These are phyloP conservation scores for Agriopis marginaria DNA, from an alignment of 2,888 invertebrate species.

Conservation along the genomic window DNA sequence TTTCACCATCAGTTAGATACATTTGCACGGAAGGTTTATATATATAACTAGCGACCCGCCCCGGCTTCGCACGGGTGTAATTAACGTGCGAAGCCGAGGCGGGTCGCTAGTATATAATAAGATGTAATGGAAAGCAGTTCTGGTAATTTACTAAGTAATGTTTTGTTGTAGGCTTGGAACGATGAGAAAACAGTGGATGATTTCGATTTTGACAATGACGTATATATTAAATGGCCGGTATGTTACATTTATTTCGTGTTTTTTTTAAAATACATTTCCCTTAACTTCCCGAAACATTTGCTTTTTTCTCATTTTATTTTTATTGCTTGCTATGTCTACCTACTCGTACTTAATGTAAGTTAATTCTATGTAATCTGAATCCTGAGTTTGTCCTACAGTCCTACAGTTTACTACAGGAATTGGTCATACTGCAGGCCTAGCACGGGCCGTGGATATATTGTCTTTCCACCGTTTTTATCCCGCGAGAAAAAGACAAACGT, in stretches of 20 bases:
- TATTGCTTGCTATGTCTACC: too few species aligned
- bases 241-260: constrained; percentile 39
- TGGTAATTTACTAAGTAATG: constrained; percentile 23
- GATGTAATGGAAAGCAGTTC: not conserved
- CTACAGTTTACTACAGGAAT: too few species aligned
- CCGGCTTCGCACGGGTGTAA: too few species aligned
- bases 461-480: too few species aligned
- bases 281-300: constrained; percentile 3
- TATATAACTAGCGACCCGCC: too few species aligned
- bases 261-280: constrained; percentile 12
- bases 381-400: too few species aligned
- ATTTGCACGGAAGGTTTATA: too few species aligned
- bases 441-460: too few species aligned
- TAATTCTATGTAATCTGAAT: not conserved
- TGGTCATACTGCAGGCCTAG: too few species aligned
- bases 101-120: not conserved
- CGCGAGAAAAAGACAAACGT: too few species aligned
- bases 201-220: constrained; percentile 76
- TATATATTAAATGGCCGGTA: constrained; percentile 75
- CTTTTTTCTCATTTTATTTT: constrained; percentile 27
- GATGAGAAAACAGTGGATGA: constrained; percentile 78
- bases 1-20: too few species aligned
- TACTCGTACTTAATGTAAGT: not conserved
- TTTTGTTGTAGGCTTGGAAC: constrained; percentile 80
- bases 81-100: too few species aligned